phyloP scores from a whole-genome alignment of 2,113 vertebrate species.

The Psophia crepitans region DNA sequence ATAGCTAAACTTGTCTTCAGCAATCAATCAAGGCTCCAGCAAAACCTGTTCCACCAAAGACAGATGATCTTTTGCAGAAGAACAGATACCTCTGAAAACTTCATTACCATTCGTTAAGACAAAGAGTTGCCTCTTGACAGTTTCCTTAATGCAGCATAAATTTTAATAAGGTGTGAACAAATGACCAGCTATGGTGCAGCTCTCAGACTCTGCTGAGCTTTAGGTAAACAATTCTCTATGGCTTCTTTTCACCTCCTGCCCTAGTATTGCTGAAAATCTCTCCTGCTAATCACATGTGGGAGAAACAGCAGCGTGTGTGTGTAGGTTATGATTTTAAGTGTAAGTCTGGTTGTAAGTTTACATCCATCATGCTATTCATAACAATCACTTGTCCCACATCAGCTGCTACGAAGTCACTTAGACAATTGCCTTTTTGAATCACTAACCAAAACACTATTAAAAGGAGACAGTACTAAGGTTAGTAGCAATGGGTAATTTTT shows the following conservation, averaged over 20 bases:
- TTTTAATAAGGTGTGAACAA: background rate
- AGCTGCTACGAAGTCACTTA: background rate
- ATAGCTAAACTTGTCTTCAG: background rate
- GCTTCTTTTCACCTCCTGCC: background rate
- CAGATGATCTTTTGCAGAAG: background rate
- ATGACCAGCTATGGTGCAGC: background rate
- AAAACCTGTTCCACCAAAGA: conserved; percentile 11
- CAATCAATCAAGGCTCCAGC: conserved; percentile 14
- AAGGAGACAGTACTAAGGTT: background rate
- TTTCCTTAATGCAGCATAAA: background rate
- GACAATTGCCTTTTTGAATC: background rate
- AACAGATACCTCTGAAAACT: background rate
- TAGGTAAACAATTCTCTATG: background rate
- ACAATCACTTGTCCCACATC: background rate
- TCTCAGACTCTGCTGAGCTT: background rate
- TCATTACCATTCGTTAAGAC: background rate
- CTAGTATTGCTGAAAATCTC: background rate
- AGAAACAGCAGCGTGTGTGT: background rate
- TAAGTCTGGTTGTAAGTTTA: background rate
- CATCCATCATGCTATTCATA: background rate
- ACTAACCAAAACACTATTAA: background rate
- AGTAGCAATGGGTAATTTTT: background rate
- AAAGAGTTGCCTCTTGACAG: background rate
- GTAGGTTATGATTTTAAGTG: background rate
- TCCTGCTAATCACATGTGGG: background rate